Conservation (phyloP, 2,113 vertebrate genomes). For the Melanerpes formicivorus region DNA sequence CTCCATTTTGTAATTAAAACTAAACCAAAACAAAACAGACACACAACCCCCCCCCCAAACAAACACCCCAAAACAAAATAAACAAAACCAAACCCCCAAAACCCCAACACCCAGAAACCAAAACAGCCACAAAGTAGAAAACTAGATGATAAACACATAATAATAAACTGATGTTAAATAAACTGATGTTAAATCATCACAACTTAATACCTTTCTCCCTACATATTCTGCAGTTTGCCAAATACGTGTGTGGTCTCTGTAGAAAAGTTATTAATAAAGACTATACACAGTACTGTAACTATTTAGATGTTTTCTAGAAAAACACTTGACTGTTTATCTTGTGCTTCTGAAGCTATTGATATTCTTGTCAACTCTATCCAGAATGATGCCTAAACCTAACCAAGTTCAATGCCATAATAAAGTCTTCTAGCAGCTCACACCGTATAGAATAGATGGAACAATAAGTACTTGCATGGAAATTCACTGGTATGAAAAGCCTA, state of each 20-base stretch:
- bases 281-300: neutral
- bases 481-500: neutral
- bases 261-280: neutral
- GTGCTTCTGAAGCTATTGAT: neutral
- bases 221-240: neutral
- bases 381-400: neutral
- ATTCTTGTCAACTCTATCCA: neutral
- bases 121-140: neutral
- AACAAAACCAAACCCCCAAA: too few species aligned
- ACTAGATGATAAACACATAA: neutral
- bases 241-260: neutral
- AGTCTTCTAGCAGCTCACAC: neutral
- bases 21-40: too few species aligned
- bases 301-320: neutral
- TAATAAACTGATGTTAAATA: neutral
- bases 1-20: neutral
- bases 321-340: neutral
- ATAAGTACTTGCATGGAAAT: neutral
- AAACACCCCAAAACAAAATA: too few species aligned
- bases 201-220: neutral
- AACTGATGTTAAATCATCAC: too few species aligned
- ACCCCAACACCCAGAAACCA: too few species aligned
- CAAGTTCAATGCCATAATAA: neutral
- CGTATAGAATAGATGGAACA: neutral
- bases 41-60: too few species aligned